A percentile compares a stretch with the other conserved stretches of the same genome.
Evolutionary conservation across 2,888 invertebrate species (phyloP).

Genomic region (Acleris laterana): DNA sequence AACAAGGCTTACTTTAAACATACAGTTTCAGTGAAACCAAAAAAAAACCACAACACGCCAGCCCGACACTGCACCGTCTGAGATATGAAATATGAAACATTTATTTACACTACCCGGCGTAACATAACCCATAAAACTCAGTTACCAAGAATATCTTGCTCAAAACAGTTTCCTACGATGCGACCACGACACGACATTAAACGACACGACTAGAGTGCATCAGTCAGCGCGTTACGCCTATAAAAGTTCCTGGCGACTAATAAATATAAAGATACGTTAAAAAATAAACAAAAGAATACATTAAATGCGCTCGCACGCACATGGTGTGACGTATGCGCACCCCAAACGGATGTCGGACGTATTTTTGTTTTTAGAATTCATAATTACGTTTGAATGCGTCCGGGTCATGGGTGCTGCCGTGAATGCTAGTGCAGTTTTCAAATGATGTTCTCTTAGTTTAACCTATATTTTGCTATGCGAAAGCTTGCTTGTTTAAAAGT

Average conservation of each 20-base stretch:
- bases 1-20: neutral
- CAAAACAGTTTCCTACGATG: conserved; percentile 16
- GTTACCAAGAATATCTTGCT: conserved; percentile 10
- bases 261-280: conserved; percentile 59
- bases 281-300: conserved; percentile 55
- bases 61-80: neutral
- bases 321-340: conserved; percentile 44
- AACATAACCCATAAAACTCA: conserved; percentile 10
- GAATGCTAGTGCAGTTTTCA: neutral
- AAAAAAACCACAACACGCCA: neutral
- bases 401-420: conserved; percentile 7
- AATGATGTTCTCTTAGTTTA: too few relatives aligned
- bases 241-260: conserved; percentile 59
- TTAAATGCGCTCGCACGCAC: conserved; percentile 46
- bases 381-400: conserved; percentile 27
- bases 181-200: conserved; percentile 24
- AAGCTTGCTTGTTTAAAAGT: too few relatives aligned
- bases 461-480: too few relatives aligned
- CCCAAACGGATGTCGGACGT: conserved; percentile 38
- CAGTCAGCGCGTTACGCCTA: conserved; percentile 57
- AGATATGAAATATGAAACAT: conserved; percentile 17
- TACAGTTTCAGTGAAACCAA: neutral
- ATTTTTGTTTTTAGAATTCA: conserved; percentile 37
- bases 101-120: conserved; percentile 16
- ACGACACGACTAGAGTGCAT: conserved; percentile 43